A percentile compares a stretch with the other conserved stretches of the same genome.
Conservation (phyloP, 37 sponge, comb jelly and placozoan genomes). For the Theonella swinhoei region DNA sequence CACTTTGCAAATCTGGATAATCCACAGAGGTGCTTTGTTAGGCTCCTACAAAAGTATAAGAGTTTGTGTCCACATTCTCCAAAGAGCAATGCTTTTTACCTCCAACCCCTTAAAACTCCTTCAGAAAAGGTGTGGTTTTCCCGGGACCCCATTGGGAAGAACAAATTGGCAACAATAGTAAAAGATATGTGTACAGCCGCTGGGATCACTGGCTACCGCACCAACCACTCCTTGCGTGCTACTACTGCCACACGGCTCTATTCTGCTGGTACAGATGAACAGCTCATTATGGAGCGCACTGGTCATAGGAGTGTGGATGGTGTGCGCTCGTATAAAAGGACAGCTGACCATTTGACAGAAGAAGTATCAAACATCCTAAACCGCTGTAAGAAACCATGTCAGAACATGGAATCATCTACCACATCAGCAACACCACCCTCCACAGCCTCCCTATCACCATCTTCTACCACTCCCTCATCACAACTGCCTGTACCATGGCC, state of each 20-base stretch:
- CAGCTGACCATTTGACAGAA: background rate
- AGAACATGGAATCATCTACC: no score
- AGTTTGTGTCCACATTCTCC: constrained; percentile 7
- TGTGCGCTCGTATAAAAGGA: constrained; percentile 22
- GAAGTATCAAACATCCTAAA: constrained; percentile 13
- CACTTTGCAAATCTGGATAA: constrained; percentile 18
- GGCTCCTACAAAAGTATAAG: constrained; percentile 16
- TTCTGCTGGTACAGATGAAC: no score
- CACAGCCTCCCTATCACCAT: no score
- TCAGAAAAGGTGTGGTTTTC: constrained; percentile 14
- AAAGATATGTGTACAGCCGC: background rate
- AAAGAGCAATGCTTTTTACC: constrained; percentile 11
- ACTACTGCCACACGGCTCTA: constrained; percentile 30
- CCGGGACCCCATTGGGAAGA: constrained; percentile 1
- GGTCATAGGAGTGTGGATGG: constrained; percentile 38
- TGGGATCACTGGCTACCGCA: constrained; percentile 12
- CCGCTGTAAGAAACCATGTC: no score
- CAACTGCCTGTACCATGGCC: no score
- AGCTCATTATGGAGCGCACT: no score
- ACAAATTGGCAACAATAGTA: background rate
- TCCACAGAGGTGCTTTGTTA: constrained; percentile 24
- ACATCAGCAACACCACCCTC: no score
- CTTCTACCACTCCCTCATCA: no score
- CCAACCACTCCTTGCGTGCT: constrained; percentile 38
- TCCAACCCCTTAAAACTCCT: background rate